A percentile compares a stretch with the other conserved stretches of the same genome.
Conservation (phyloP, 2,888 invertebrate genomes). For the Lepas anatifera region DNA sequence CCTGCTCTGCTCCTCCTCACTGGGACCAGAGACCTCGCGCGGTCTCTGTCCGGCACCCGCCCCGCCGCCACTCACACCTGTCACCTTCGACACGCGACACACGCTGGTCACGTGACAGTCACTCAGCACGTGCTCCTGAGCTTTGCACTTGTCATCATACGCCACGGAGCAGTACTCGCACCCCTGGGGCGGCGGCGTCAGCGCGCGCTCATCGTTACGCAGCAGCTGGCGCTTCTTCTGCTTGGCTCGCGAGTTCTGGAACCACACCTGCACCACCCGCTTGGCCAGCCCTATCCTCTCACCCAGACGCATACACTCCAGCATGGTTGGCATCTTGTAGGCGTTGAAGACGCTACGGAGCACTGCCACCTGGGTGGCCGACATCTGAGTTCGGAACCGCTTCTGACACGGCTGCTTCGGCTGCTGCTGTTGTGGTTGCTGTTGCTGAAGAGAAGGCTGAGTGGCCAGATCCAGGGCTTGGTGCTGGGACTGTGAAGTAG, state of each 20-base stretch:
- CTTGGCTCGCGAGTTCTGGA: slow-evolving; percentile 97
- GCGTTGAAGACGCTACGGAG: slow-evolving; percentile 89
- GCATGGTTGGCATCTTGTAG: slow-evolving; percentile 96
- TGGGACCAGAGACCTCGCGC: background rate
- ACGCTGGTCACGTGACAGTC: slow-evolving; percentile 80
- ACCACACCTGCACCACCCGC: slow-evolving; percentile 80
- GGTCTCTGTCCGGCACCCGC: background rate
- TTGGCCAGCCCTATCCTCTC: slow-evolving; percentile 86
- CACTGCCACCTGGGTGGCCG: slow-evolving; percentile 66
- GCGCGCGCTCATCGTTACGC: slow-evolving; percentile 37
- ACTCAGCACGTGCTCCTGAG: slow-evolving; percentile 94
- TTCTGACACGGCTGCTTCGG: slow-evolving; percentile 40
- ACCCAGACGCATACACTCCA: slow-evolving; percentile 89
- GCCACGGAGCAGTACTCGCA: slow-evolving; percentile 85
- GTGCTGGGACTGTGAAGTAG: too few relatives aligned
- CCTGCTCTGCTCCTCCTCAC: too few relatives aligned
- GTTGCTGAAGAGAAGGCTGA: too few relatives aligned
- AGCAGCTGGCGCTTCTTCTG: slow-evolving; percentile 72
- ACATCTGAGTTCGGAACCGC: slow-evolving; percentile 88
- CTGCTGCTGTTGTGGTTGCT: too few relatives aligned
- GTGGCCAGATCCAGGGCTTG: too few relatives aligned
- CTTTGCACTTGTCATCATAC: slow-evolving; percentile 80
- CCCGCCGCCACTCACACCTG: background rate
- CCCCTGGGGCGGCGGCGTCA: slow-evolving; percentile 46
- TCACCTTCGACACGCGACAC: background rate